Evolutionary conservation across 2,888 invertebrate species (phyloP), one percentile per base, ranked within the genome.

Genomic region (Bedellia somnulentella): DNA sequence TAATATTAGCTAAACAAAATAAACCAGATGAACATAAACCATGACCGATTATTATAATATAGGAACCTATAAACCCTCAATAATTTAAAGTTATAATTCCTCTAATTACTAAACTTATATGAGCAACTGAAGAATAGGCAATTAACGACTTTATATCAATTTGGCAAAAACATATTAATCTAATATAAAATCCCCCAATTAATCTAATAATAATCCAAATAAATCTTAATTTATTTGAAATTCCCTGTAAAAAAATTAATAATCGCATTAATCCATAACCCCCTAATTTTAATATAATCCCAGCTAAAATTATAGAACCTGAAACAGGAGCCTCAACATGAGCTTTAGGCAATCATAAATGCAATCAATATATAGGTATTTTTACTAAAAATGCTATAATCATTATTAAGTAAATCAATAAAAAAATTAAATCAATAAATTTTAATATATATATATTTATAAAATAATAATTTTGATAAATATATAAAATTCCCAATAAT

Each of bases 241-340:
- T 46, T 41, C 50, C 44, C 30, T 66, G 53, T 47, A 80, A 59
- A 59, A 81, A 47, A 41, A 48, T 40, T 52, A 80, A 52, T 44
- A 80, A 40, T 1, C 85, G 85, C 35, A 84, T 55, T 46, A 86
- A 42, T 0, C 86, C 86, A 71, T 85, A 87, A 0, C 84, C 83
- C 0, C 86, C 86, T 64, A 86, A 76, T 52, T 87, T 87, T 61
- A 88, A 73, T 47, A 86, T 78, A 59, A 87, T 64, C 0, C 83
- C 85, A 1, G 86, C 86, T 61, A 87, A 81, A 80, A 87, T 81
- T 64, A 87, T 86, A 2, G 86, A 87, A 0, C 86, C 86, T 2
- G 81, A 76, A 39, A 86, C 75, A 3, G 87, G 85, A 32, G 86
- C 86, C 40, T 87, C 86, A 2, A 87, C 85, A 81, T 87, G 86